Conservation (phyloP, 2,113 vertebrate species). For the Chroicocephalus ridibundus region DNA sequence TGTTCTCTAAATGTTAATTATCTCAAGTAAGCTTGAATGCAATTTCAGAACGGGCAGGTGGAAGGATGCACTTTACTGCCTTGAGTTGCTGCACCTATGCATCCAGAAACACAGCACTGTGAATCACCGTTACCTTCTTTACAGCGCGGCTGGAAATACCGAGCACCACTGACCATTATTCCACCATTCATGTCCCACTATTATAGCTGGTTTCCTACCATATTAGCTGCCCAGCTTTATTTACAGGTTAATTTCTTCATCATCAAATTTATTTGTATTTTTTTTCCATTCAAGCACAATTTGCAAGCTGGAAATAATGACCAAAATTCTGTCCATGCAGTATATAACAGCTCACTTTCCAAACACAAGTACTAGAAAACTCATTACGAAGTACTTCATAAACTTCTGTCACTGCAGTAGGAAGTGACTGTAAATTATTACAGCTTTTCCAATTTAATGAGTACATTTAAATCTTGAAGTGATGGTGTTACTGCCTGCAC, state of each 20-base stretch:
- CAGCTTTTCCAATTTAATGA: constrained; percentile 59
- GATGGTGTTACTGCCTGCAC: constrained; percentile 13
- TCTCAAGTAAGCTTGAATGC: background rate
- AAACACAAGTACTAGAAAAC: constrained; percentile 30
- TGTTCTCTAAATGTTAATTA: background rate
- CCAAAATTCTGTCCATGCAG: background rate
- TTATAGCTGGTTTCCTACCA: background rate
- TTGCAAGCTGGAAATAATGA: background rate
- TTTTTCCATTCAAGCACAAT: background rate
- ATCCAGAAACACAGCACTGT: background rate
- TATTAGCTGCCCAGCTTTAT: background rate
- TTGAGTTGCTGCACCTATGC: background rate
- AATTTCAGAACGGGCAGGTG: background rate
- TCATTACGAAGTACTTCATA: constrained; percentile 41
- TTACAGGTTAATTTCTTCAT: background rate
- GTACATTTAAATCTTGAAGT: constrained; percentile 49
- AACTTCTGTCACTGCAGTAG: constrained; percentile 46
- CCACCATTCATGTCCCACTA: background rate
- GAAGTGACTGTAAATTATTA: constrained; percentile 68
- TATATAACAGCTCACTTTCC: constrained; percentile 3
- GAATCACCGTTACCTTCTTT: background rate
- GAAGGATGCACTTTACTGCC: background rate
- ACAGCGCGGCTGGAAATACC: background rate
- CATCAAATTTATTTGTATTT: background rate
- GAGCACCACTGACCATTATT: background rate